Evolutionary conservation across 2,888 invertebrate genomes (phyloP).

Genomic region (Tryphoninae sp.): DNA sequence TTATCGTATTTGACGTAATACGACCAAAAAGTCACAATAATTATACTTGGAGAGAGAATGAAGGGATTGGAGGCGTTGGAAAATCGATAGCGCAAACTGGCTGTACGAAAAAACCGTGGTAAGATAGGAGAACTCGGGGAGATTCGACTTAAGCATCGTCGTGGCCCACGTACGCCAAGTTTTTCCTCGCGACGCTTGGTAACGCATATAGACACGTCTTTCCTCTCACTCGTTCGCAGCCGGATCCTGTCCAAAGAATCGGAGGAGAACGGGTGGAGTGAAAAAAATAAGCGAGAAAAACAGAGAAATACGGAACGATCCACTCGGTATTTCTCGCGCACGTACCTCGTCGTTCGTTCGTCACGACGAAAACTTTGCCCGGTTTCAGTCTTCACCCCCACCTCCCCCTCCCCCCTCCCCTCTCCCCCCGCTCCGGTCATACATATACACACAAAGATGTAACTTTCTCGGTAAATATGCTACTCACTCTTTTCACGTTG

Average conservation of each 20-base stretch:
- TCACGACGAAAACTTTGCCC: conserved; percentile 42
- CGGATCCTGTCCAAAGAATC: conserved; percentile 21
- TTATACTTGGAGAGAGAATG: neutral
- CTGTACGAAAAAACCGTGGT: conserved; percentile 62
- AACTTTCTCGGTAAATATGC: conserved; percentile 39
- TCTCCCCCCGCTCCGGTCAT: neutral
- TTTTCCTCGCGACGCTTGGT: conserved; percentile 31
- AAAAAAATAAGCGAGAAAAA: conserved; percentile 31
- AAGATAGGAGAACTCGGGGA: conserved; percentile 74
- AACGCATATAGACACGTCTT: conserved; percentile 3
- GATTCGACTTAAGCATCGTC: conserved; percentile 70
- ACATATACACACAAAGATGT: neutral
- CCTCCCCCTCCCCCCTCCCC: neutral
- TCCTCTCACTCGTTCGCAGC: conserved; percentile 11
- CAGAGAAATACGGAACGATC: conserved; percentile 49
- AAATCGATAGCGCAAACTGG: conserved; percentile 46
- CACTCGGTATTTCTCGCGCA: conserved; percentile 44
- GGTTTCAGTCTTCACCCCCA: neutral
- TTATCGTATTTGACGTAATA: no score
- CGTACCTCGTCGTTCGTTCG: conserved; percentile 41
- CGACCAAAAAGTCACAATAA: no score
- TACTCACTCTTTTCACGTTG: neutral
- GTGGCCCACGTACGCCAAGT: conserved; percentile 40
- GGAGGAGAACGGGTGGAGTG: conserved; percentile 15
- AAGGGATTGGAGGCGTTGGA: neutral